Percentiles rank a stretch among this genome's conserved stretches.
These are phyloP conservation scores for Dolichoris vasculosae DNA, from an alignment of 1,140 invertebrate species.

Conservation along the genomic window DNA sequence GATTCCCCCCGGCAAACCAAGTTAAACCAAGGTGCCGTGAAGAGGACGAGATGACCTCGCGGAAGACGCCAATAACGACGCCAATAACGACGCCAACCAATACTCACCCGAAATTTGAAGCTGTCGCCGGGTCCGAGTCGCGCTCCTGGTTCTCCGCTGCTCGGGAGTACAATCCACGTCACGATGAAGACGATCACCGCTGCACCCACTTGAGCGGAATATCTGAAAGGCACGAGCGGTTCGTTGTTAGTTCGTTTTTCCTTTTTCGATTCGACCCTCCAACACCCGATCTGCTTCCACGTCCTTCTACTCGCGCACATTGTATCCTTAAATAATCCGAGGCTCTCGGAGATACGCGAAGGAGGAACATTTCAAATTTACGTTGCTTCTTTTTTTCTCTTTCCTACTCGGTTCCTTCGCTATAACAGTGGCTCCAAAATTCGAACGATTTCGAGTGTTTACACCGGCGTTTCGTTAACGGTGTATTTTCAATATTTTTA, in stretches of 20 bases:
- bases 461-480: too few relatives aligned
- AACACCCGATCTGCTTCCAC: neutral
- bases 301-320: too few relatives aligned
- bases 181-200: constrained; percentile 86
- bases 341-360: too few relatives aligned
- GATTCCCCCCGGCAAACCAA: neutral
- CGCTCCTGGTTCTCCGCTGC: constrained; percentile 73
- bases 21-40: neutral
- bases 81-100: constrained; percentile 1
- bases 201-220: constrained; percentile 87
- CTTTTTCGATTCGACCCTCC: neutral
- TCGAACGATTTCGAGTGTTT: too few relatives aligned
- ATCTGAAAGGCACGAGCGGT: constrained; percentile 73
- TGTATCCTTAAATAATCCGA: too few relatives aligned
- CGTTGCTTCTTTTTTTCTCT: too few relatives aligned
- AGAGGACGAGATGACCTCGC: neutral
- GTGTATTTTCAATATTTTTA: too few relatives aligned
- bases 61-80: neutral
- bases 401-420: too few relatives aligned
- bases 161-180: constrained; percentile 82
- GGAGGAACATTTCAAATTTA: too few relatives aligned
- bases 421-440: too few relatives aligned
- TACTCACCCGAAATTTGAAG: constrained; percentile 83
- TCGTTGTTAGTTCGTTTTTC: too few relatives aligned
- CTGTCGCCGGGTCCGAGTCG: constrained; percentile 81